Percentiles rank a stretch among this genome's conserved stretches.
Evolutionary conservation across 92 coral and sea anemone genomes (phyloP).

Genomic region (Parazoanthus atlanticus): DNA sequence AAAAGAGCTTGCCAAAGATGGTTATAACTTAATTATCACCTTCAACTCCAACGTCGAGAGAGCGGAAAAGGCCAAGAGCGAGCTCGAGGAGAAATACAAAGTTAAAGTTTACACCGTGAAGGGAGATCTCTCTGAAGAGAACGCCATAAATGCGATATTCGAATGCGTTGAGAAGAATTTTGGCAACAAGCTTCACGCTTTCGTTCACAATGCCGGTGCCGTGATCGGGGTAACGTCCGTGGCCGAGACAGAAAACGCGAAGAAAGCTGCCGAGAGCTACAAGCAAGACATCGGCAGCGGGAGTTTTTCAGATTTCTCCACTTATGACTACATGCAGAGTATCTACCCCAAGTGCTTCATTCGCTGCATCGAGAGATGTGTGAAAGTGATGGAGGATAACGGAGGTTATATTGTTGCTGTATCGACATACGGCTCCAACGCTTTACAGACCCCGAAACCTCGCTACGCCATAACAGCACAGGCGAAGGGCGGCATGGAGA

Average conservation of each 20-base stretch:
- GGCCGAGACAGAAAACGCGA: constrained; percentile 69
- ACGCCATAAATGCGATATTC: constrained; percentile 66
- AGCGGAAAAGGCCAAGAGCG: constrained; percentile 63
- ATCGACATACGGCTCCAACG: constrained; percentile 80
- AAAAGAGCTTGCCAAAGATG: constrained; percentile 65
- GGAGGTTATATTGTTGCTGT: constrained; percentile 74
- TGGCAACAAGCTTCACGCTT: constrained; percentile 67
- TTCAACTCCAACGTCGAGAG: constrained; percentile 78
- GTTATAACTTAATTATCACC: constrained; percentile 74
- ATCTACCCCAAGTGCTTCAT: constrained; percentile 83
- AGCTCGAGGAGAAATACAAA: constrained; percentile 57
- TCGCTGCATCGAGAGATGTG: constrained; percentile 78
- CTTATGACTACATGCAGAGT: constrained; percentile 78
- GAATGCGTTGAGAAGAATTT: constrained; percentile 74
- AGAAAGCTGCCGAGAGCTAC: constrained; percentile 73
- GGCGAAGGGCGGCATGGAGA: constrained; percentile 85
- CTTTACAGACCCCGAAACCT: constrained; percentile 76
- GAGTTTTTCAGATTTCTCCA: constrained; percentile 67
- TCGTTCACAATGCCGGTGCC: constrained; percentile 83
- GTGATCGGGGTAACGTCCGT: constrained; percentile 67
- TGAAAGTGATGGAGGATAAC: constrained; percentile 78
- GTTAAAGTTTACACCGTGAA: constrained; percentile 62
- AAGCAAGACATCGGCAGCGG: constrained; percentile 69
- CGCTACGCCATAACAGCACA: constrained; percentile 87
- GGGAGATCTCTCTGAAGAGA: constrained; percentile 71